Evolutionary conservation across 2,888 invertebrate genomes (phyloP), one percentile per base, ranked within the genome.

Genomic region (Stramonita haemastoma): DNA sequence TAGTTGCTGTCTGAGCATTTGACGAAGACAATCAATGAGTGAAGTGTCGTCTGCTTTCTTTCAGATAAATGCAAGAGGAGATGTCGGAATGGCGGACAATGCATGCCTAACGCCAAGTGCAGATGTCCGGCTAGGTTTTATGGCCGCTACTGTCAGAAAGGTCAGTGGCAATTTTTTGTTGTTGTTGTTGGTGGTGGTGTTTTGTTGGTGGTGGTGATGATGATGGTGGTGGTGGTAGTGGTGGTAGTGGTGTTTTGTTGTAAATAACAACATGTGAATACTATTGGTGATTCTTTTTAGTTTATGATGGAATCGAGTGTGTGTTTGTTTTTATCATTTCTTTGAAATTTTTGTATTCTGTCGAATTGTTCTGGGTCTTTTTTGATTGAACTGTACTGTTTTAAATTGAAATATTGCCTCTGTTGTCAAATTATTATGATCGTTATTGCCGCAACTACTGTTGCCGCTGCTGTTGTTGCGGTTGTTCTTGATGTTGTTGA

Each of bases 11-110:
- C 8, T 46, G 46, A 46, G 46, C 46, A 8, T 46, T 46, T 8
- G 46, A 46, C 46, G 46, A 46, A 46, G 2, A 46, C 2, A 8
- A 46, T 46, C 46, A 46, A 8, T 46, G 46, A 46, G 46, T 46
- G 46, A 46, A 8, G 46, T 46, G 46, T 46, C 46, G 46, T 46
- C 46, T 46, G 46, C 22, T 60, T 4, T 2, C 22, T 60, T 92
- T 19, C 96, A 98, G 98, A 98, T 34, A 98, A 98, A 96, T 98
- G 98, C 96, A 91, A 90, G 66, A 92, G 92, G 88, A 91, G 92
- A 22, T 95, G 95, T 90, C 92, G 93, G 89, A 95, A 95, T 91
- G 95, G 95, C 22, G 95, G 95, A 8, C 91, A 92, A 5, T 95
- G 95, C 90, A 89, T 93, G 0, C 93, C 93, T n/a, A 92, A 92